phyloP scores from a whole-genome alignment of 2,797 vertebrate species.

The Xiphophorus birchmanni region DNA sequence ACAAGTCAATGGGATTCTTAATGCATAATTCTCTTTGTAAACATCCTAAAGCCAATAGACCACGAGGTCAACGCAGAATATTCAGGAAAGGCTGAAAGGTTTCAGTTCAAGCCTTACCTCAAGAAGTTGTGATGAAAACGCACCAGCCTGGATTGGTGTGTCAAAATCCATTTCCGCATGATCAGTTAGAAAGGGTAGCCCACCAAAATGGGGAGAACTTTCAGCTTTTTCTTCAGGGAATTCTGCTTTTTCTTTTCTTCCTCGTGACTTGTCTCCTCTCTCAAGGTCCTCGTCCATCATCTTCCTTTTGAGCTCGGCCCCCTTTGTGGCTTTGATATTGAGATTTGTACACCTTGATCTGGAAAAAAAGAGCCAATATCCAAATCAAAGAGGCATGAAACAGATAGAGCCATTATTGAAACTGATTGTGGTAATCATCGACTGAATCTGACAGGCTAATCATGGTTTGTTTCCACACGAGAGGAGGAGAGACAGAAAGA shows the following conservation, averaged over 20 bases:
- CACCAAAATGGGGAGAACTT: neutral
- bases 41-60: neutral
- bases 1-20: neutral
- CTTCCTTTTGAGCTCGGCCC: neutral
- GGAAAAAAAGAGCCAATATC: slow-evolving; percentile 40
- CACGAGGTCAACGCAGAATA: neutral
- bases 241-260: neutral
- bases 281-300: neutral
- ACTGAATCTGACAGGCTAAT: slow-evolving; percentile 62
- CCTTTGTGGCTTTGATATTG: slow-evolving; percentile 17
- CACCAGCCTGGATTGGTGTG: neutral
- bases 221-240: neutral
- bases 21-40: neutral
- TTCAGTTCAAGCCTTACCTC: neutral
- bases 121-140: neutral
- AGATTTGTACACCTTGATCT: slow-evolving; percentile 31
- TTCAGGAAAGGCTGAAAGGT: neutral
- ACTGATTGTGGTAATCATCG: slow-evolving; percentile 28
- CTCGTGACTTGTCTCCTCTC: neutral
- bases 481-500: slow-evolving; percentile 37
- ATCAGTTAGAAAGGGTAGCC: neutral
- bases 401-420: slow-evolving; percentile 36
- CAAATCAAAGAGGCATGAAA: slow-evolving; percentile 56
- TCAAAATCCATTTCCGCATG: neutral
- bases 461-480: slow-evolving; percentile 48